Conservation (phyloP, 2,888 invertebrate species). For the Caenorhabditis sulstoni region DNA sequence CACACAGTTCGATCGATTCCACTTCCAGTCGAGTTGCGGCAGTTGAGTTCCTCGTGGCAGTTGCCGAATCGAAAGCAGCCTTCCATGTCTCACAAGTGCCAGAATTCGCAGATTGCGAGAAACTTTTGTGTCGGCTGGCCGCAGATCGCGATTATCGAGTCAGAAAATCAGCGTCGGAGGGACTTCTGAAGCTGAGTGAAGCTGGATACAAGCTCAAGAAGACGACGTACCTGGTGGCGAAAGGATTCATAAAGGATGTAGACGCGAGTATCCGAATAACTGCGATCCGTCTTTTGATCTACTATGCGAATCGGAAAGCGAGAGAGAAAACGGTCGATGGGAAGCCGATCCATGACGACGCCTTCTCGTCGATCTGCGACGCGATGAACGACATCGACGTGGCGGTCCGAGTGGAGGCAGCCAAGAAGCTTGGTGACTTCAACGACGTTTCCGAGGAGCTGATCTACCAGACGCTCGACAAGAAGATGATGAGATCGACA, state of each 20-base stretch:
- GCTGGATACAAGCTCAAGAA: conserved; percentile 1
- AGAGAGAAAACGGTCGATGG: conserved; percentile 2
- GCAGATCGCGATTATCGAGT: conserved; percentile 67
- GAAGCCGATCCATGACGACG: conserved; percentile 86
- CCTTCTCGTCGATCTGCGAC: conserved; percentile 94
- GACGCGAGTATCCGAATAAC: conserved; percentile 62
- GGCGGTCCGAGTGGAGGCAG: conserved; percentile 78
- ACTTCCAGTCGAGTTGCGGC: conserved; percentile 25
- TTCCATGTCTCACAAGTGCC: too few relatives aligned
- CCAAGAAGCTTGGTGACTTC: conserved; percentile 86
- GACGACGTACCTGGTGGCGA: conserved; percentile 31
- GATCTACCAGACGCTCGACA: conserved; percentile 95
- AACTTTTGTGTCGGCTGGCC: conserved; percentile 24
- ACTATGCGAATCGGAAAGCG: conserved; percentile 38
- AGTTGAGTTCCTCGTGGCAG: conserved; percentile 35
- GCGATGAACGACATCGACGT: conserved; percentile 91
- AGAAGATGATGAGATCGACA: conserved; percentile 96
- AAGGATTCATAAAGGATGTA: conserved; percentile 57
- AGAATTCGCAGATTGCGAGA: conserved; percentile 24
- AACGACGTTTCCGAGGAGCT: conserved; percentile 91
- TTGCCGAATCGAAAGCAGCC: not conserved
- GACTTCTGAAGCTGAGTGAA: conserved; percentile 19
- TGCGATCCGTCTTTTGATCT: conserved; percentile 61
- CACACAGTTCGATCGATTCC: conserved; percentile 10
- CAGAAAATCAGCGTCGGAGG: conserved; percentile 61